Conservation (phyloP, 2,888 invertebrate genomes). For the Calliopum simillimum region DNA sequence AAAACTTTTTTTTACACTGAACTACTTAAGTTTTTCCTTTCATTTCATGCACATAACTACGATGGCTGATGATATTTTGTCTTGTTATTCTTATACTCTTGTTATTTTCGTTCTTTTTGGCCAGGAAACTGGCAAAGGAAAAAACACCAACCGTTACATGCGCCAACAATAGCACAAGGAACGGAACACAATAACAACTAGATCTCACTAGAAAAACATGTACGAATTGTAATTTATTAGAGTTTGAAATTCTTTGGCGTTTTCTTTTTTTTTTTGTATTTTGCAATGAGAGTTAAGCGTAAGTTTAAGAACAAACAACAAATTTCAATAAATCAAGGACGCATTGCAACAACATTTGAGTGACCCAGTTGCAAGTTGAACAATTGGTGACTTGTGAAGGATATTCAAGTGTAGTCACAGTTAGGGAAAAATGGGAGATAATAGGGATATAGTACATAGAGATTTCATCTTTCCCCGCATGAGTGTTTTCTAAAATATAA, state of each 20-base stretch:
- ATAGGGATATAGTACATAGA: too few species aligned
- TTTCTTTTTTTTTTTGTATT: constrained; percentile 20
- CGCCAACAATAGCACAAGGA: constrained; percentile 36
- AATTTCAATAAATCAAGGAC: constrained; percentile 49
- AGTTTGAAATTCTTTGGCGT: constrained; percentile 41
- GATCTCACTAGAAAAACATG: constrained; percentile 34
- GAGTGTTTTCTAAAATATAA: too few species aligned
- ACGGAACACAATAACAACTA: neutral
- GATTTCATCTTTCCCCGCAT: too few species aligned
- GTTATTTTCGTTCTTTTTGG: constrained; percentile 10
- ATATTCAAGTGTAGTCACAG: too few species aligned
- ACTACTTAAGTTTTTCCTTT: constrained; percentile 30
- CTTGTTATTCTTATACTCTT: too few species aligned
- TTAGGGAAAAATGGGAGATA: too few species aligned
- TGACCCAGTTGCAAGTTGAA: too few species aligned
- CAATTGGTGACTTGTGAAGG: too few species aligned
- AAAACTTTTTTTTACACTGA: constrained; percentile 26
- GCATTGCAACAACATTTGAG: constrained; percentile 38
- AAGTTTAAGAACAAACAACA: constrained; percentile 42
- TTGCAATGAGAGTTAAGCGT: constrained; percentile 18
- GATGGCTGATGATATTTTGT: too few species aligned
- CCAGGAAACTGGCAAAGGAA: constrained; percentile 33
- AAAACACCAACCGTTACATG: constrained; percentile 40
- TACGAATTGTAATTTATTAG: constrained; percentile 46
- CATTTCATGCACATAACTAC: neutral